Evolutionary conservation across 2,888 invertebrate species (phyloP), one percentile per base, ranked within the genome.

Genomic region (Nomada goodeniana): DNA sequence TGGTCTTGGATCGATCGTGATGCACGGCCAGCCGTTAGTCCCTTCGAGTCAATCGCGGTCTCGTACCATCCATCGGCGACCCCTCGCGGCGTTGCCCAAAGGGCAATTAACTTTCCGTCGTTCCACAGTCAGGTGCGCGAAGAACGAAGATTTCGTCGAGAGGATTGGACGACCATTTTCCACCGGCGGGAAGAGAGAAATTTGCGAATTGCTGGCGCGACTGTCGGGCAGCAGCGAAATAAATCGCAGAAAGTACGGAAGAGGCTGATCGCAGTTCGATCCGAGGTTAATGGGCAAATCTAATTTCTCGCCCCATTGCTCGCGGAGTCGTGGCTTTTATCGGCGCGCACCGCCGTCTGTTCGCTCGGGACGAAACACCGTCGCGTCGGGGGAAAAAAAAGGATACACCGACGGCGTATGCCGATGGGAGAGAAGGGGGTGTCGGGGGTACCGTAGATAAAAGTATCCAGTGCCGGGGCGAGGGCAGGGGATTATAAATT

Each of bases 401-500:
- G 76, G 55, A 47, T 65, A 63, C 44, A 55, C 9, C n/a, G n/a
- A 53, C 57, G 50, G 61, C 55, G 47, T 18, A 36, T 50, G 55
- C 20, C 53, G 23, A 23, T n/a, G n/a, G 7, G 2, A 2, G 18
- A 36, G 2, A 2, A 15, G 26, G 20, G 18, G 52, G 47, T n/a
- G 47, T n/a, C 23, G 59, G 42, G 73, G 65, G 76, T 57, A 9
- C 71, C 83, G 74, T 75, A 73, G 87, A 88, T 88, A 88, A 82
- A 88, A 88, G 87, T 88, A 84, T 82, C 82, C 85, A 79, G 67
- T 70, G 69, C 47, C 68, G 75, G 60, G 36, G 59, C 59, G 80
- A 76, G 78, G 86, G 82, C 75, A 88, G 87, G 82, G 86, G 90
- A 90, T 91, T 90, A 90, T 91, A 90, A 90, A 90, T 90, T 89